These are phyloP conservation scores for Tiliacea citrago DNA, from an alignment of 2,888 invertebrate genomes.

Conservation along the genomic window DNA sequence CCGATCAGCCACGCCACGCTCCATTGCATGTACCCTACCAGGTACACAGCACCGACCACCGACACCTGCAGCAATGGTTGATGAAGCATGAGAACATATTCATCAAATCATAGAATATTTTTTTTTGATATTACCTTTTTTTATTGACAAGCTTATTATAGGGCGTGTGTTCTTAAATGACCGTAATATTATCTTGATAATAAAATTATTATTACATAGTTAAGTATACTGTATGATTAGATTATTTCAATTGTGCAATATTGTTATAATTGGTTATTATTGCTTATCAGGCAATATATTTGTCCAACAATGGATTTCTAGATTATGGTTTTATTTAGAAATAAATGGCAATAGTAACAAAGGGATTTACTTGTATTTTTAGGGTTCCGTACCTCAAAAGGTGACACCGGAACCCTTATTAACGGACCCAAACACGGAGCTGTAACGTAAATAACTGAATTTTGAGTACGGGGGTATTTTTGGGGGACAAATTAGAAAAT, in stretches of 20 bases:
- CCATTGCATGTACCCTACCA: slow-evolving; percentile 96
- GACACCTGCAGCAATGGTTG: slow-evolving; percentile 87
- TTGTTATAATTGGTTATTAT: slow-evolving; percentile 8
- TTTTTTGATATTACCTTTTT: background rate
- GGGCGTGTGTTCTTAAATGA: slow-evolving; percentile 1
- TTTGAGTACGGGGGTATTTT: no score
- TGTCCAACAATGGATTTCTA: background rate
- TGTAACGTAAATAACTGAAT: no score
- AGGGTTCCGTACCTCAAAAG: no score
- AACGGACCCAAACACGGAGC: no score
- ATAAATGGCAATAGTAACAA: background rate
- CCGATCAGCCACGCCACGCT: slow-evolving; percentile 96
- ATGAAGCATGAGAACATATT: slow-evolving; percentile 33
- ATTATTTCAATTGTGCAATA: slow-evolving; percentile 29
- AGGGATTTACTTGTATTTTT: background rate
- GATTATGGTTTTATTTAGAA: background rate
- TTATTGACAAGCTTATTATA: background rate
- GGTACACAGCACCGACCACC: slow-evolving; percentile 94
- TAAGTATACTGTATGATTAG: slow-evolving; percentile 20
- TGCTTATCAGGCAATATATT: slow-evolving; percentile 12
- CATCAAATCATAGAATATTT: slow-evolving; percentile 1
- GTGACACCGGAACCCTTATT: no score
- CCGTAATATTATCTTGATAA: background rate
- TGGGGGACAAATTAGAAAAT: no score
- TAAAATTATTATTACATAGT: slow-evolving; percentile 32